Base-by-base conservation (phyloP, 2,888 invertebrate species). In the Listrodromus nycthemerus region DNA sequence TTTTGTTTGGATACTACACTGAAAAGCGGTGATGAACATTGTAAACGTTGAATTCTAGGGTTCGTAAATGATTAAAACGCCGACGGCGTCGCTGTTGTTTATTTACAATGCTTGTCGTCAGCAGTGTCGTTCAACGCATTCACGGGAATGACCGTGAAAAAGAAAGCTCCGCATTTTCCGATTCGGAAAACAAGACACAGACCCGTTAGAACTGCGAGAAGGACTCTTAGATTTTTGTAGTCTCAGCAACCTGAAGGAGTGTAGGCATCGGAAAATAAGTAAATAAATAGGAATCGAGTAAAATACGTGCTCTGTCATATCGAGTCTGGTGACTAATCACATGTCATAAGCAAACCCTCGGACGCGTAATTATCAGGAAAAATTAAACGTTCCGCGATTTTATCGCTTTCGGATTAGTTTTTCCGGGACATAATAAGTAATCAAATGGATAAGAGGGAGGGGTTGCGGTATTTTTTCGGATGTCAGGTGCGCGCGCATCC, bases 201-300 rank as follows among this genome's bases (percentile, higher is more conserved):
- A 4, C 1, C 24, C 55, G 24, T 24, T 21, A 5, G 5, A 13
- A 24, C 21, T 10, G 24, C 2, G 5, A 21, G 10, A 52, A 55
- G 7, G 0, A 24, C 3, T 55, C 21, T 24, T 16, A 10, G 21
- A 55, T 10, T 24, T 21, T 55, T 10, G 10, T 55, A 10, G 55
- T 24, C 21, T 55, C 55, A 21, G 24, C 10, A 55, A 55, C 24
- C 55, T 24, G 55, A 24, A 24, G 21, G 0, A 55, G 24, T 24
- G 55, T 55, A 21, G 55, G 24, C 24, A 24, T 55, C 24, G 55
- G 55, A 13, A 55, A 55, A 55, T 55, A 55, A 24, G 24, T 55
- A 55, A 8, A 55, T 13, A 4, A 21, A 24, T 4, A 21, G 55
- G 55, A 55, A 55, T 55, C 4, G 10, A 55, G 55, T 21, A 4